phyloP scores from a whole-genome alignment of 1,140 invertebrate genomes.

The Rhopalosiphum maidis region DNA sequence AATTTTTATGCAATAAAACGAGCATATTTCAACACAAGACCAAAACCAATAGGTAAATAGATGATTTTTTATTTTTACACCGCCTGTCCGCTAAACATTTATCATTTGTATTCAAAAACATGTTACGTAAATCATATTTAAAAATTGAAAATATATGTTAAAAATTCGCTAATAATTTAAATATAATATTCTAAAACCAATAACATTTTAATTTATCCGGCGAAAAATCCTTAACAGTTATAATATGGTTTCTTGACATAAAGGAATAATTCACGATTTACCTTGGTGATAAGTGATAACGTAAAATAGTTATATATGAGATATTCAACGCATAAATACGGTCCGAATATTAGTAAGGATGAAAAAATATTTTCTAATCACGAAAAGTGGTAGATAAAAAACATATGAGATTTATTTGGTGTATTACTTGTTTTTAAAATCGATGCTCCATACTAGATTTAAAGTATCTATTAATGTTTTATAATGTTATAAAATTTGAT shows the following conservation, averaged over 20 bases:
- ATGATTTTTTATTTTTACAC: too few species aligned
- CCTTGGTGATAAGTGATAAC: neutral
- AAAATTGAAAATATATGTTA: too few species aligned
- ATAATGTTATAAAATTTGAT: neutral
- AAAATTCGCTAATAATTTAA: too few species aligned
- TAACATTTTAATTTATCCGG: neutral
- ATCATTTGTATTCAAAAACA: too few species aligned
- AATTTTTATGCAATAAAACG: too few species aligned
- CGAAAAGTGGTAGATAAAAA: neutral
- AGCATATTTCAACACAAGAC: too few species aligned
- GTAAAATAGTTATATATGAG: neutral
- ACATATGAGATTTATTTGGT: neutral
- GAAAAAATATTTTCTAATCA: neutral
- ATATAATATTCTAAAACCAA: too few species aligned
- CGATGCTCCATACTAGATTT: neutral
- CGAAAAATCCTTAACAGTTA: neutral
- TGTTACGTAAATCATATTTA: too few species aligned
- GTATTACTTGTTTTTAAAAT: neutral
- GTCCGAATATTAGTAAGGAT: neutral
- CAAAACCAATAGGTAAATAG: too few species aligned
- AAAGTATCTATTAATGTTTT: neutral
- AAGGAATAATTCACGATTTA: neutral
- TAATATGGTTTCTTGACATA: neutral
- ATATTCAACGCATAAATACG: neutral
- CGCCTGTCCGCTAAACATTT: too few species aligned